Percentiles rank a stretch among this genome's conserved stretches.
phyloP scores from a whole-genome alignment of 1,140 invertebrate species.

The Rhopalosiphum padi region DNA sequence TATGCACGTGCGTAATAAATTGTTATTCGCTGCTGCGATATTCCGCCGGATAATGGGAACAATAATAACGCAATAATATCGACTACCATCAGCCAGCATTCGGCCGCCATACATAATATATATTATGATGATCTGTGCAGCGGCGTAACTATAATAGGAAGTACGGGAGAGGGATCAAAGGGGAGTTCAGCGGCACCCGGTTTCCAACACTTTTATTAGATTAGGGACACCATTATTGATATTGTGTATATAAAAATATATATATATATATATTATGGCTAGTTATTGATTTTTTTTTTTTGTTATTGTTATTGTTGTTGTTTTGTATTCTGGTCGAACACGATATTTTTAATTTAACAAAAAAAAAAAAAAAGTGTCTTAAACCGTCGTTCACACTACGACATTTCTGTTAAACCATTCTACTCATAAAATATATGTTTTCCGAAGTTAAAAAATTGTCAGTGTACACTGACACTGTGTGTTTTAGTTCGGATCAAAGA shows the following conservation, averaged over 20 bases:
- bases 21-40: conserved; percentile 6
- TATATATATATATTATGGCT: neutral
- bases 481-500: too few relatives aligned
- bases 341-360: neutral
- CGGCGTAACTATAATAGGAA: neutral
- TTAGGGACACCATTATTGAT: neutral
- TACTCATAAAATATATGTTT: neutral
- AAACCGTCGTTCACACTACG: neutral
- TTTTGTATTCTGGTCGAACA: neutral
- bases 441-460: neutral
- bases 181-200: neutral
- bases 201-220: neutral
- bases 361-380: too few relatives aligned
- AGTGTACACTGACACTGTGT: too few relatives aligned
- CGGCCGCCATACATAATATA: neutral
- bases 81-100: neutral
- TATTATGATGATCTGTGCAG: neutral
- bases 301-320: too few relatives aligned
- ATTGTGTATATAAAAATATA: too few relatives aligned
- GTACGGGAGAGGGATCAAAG: neutral
- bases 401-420: neutral
- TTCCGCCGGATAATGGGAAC: conserved; percentile 5
- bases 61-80: conserved; percentile 3
- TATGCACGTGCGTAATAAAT: conserved; percentile 1
- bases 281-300: neutral